phyloP scores from a whole-genome alignment of 2,888 invertebrate genomes.

The Eupeodes latifasciatus region DNA sequence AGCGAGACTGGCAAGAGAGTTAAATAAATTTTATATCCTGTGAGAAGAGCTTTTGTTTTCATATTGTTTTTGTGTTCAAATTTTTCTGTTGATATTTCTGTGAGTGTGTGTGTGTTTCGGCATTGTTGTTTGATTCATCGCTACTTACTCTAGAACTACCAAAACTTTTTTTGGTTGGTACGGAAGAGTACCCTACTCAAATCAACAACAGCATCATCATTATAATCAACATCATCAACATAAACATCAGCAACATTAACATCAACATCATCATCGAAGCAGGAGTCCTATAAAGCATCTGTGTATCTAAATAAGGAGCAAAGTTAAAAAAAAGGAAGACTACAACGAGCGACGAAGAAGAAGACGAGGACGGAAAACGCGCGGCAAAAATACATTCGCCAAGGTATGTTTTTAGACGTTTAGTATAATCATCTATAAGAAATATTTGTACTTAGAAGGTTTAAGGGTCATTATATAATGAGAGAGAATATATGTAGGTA shows the following conservation, averaged over 20 bases:
- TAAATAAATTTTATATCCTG: conserved; percentile 4
- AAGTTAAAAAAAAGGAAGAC: conserved; percentile 9
- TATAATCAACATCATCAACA: conserved; percentile 7
- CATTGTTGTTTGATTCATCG: conserved; percentile 60
- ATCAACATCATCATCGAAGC: conserved; percentile 7
- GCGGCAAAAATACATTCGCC: conserved; percentile 71
- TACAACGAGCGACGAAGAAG: not conserved
- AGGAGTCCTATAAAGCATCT: conserved; percentile 60
- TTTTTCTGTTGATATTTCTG: not conserved
- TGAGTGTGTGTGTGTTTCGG: not conserved
- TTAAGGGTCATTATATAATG: conserved; percentile 65
- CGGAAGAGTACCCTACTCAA: conserved; percentile 3
- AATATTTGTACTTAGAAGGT: conserved; percentile 44
- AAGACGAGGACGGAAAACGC: conserved; percentile 58
- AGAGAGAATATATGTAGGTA: not conserved
- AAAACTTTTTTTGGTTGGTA: not conserved
- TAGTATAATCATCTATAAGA: conserved; percentile 28
- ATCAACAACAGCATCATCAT: conserved; percentile 2
- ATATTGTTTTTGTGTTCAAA: not conserved
- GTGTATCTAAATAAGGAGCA: conserved; percentile 40
- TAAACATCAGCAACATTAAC: not conserved
- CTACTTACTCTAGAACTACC: not conserved
- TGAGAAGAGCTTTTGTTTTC: conserved; percentile 56
- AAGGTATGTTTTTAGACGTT: conserved; percentile 54
- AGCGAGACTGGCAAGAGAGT: conserved; percentile 17